These are phyloP conservation scores for Chloropsis hardwickii DNA, from an alignment of 2,113 vertebrate genomes.

Conservation along the genomic window DNA sequence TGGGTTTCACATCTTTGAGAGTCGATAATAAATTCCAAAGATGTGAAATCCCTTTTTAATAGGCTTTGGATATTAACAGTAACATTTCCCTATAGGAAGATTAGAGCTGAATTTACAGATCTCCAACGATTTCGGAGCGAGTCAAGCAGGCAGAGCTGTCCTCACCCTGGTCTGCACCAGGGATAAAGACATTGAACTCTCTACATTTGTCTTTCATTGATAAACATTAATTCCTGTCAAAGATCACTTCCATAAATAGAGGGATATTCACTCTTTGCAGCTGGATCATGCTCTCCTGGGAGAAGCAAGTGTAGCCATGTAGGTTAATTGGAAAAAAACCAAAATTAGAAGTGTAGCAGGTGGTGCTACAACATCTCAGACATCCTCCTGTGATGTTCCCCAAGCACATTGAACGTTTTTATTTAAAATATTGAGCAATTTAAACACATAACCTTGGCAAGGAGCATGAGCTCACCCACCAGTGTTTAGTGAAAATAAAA, in stretches of 20 bases:
- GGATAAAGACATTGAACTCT: neutral
- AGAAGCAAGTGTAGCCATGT: neutral
- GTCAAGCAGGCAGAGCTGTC: neutral
- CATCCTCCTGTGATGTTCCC: neutral
- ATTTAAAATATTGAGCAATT: neutral
- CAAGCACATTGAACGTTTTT: neutral
- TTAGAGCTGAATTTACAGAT: neutral
- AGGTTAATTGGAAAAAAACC: neutral
- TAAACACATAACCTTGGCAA: neutral
- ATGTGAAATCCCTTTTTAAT: slow-evolving; percentile 23
- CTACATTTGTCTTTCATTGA: neutral
- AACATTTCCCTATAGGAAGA: neutral
- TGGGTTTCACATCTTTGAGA: neutral
- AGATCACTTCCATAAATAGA: neutral
- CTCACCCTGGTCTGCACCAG: neutral
- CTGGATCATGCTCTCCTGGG: neutral
- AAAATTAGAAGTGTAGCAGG: neutral
- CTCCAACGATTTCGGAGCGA: neutral
- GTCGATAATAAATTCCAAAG: neutral
- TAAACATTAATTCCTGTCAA: neutral
- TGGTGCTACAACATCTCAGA: neutral
- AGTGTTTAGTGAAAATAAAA: neutral
- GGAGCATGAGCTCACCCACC: fast-evolving
- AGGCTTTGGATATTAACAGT: slow-evolving; percentile 1
- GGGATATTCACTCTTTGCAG: neutral